Conservation (phyloP, 2,888 invertebrate species). For the Ametastegia equiseti region DNA sequence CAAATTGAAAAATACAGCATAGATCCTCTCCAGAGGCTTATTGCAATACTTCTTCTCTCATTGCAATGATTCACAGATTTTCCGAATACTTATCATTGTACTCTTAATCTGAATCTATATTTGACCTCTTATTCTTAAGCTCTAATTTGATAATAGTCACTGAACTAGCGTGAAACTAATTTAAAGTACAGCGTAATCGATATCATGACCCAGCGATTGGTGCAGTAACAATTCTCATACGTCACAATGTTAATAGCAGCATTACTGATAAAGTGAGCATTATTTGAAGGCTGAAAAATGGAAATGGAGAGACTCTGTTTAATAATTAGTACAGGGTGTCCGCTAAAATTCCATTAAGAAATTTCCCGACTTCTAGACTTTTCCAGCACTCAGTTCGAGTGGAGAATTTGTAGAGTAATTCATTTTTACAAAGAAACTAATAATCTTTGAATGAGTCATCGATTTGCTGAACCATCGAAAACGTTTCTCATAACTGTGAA, state of each 20-base stretch:
- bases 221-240: background rate
- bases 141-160: background rate
- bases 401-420: too few species aligned
- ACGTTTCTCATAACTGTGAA: background rate
- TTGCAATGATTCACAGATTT: too few species aligned
- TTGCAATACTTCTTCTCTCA: too few species aligned
- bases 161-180: background rate
- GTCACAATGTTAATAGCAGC: background rate
- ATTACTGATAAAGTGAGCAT: background rate
- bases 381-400: too few species aligned
- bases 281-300: background rate
- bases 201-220: background rate
- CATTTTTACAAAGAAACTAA: background rate
- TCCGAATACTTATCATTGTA: too few species aligned
- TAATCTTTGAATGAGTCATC: background rate
- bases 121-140: background rate
- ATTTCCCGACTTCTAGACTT: too few species aligned
- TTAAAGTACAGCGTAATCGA: background rate
- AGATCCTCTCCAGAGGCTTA: too few species aligned
- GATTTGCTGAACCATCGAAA: background rate
- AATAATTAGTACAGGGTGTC: too few species aligned
- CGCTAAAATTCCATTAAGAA: too few species aligned
- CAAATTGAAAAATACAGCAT: too few species aligned
- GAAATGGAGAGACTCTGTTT: too few species aligned
- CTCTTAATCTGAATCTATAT: too few species aligned